These are phyloP conservation scores for Tragopan temminckii DNA, from an alignment of 2,797 vertebrate species.

Conservation along the genomic window DNA sequence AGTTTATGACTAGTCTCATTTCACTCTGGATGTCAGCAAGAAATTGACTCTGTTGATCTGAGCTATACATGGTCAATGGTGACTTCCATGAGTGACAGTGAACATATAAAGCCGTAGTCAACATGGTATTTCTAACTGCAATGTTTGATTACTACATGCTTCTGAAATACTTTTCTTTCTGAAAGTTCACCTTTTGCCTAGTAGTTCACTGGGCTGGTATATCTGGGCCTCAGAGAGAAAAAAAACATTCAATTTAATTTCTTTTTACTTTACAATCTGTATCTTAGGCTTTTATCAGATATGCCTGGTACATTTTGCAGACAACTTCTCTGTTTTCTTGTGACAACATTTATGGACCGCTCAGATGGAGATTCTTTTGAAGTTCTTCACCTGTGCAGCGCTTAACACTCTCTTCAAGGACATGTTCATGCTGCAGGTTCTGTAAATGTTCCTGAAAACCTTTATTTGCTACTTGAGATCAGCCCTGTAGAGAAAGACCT, in stretches of 20 bases:
- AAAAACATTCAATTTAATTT: neutral
- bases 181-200: neutral
- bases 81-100: neutral
- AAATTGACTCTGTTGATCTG: neutral
- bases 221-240: neutral
- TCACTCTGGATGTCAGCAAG: neutral
- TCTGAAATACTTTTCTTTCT: neutral
- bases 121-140: neutral
- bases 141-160: neutral
- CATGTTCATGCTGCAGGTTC: neutral
- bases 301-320: neutral
- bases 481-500: too few species aligned
- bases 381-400: neutral
- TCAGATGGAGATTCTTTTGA: neutral
- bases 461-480: neutral
- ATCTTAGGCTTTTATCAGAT: neutral
- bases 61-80: neutral
- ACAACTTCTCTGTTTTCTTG: neutral
- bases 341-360: neutral
- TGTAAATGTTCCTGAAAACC: neutral
- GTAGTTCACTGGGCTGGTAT: neutral
- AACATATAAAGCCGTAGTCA: neutral
- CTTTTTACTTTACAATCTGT: neutral
- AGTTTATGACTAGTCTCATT: neutral
- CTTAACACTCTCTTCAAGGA: neutral